Evolutionary conservation across 2,113 vertebrate species (phyloP), one percentile per base, ranked within the genome.

Genomic region (Shinisaurus crocodilurus): DNA sequence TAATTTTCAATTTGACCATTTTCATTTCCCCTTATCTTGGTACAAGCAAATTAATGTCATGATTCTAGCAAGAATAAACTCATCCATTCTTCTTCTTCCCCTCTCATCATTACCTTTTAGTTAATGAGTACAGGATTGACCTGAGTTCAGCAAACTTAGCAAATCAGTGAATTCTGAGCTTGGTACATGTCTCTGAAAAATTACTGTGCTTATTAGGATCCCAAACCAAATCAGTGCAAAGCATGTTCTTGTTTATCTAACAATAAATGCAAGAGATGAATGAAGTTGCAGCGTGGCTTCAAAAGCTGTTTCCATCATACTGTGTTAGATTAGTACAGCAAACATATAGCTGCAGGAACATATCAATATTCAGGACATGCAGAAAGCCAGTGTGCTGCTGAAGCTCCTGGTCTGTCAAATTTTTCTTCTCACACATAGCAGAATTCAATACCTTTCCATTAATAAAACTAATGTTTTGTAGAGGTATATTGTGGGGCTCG

Each of bases 381-480:
- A 87, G 7, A 29, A 5, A 27, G 1, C 1, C 27, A 84, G 15
- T 80, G 57, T 88, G 3, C 40, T 76, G 57, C 3, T 70, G 70
- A 67, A 27, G 74, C 45, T 43, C 8, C 72, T 60, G 29, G 1
- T 80, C 32, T 48, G 40, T 81, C 80, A 83, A 70, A n/a, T 65
- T 82, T 18, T 91, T 0, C 81, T 74, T 84, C 76, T 65, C 1
- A 29, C 90, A n/a, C 18, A 70, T 2, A 87, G 6, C 1, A 67
- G 0, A 77, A 48, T 82, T 2, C 7, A 92, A 57, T 9, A 65
- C 57, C 69, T 50, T 85, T 60, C 69, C 5, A 85, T 45, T 70
- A 90, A 87, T 48, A 92, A 91, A 94, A 90, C 25, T 48, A 92
- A 80, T 65, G 70, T 90, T 86, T 23, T 91, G 0, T 88, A 90